These are phyloP conservation scores for Cottus gobio DNA, from an alignment of 2,113 vertebrate species.

Conservation along the genomic window DNA sequence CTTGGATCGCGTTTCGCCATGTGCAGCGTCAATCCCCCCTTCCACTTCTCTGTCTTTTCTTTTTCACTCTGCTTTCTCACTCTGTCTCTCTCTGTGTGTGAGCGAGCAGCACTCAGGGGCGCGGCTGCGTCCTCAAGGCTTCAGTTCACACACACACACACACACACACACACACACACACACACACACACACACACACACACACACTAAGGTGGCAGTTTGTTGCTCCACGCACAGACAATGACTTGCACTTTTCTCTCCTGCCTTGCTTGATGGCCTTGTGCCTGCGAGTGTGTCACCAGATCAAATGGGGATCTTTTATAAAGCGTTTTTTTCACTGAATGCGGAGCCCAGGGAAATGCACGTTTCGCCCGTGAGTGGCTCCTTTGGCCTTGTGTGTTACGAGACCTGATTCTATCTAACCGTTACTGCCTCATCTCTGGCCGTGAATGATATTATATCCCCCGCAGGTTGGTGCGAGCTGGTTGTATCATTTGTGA, in stretches of 20 bases:
- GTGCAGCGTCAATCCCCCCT: conserved; percentile 54
- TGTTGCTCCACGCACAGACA: conserved; percentile 72
- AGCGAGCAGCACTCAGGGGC: conserved; percentile 65
- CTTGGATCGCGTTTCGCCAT: conserved; percentile 32
- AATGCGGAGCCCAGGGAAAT: conserved; percentile 57
- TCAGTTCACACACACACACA: conserved; percentile 71
- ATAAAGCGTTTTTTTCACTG: conserved; percentile 41
- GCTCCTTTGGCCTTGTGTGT: conserved; percentile 44
- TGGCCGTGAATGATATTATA: conserved; percentile 66
- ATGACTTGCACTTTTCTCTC: conserved; percentile 81
- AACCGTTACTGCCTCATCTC: conserved; percentile 53
- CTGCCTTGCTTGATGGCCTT: conserved; percentile 62
- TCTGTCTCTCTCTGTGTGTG: conserved; percentile 54
- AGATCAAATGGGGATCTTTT: conserved; percentile 73
- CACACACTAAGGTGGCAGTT: conserved; percentile 69
- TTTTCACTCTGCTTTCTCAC: conserved; percentile 31
- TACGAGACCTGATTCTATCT: conserved; percentile 52
- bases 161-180: background rate
- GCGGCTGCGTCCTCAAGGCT: conserved; percentile 76
- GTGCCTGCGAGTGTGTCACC: conserved; percentile 63
- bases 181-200: conserved; percentile 63
- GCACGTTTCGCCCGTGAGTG: conserved; percentile 37
- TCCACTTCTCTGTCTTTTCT: conserved; percentile 4
- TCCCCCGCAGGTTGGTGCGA: conserved; percentile 47
- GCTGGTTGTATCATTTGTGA: conserved; percentile 70